A percentile compares a stretch with the other conserved stretches of the same genome.
Conservation (phyloP, 2,797 vertebrate species). For the Melopsittacus undulatus region DNA sequence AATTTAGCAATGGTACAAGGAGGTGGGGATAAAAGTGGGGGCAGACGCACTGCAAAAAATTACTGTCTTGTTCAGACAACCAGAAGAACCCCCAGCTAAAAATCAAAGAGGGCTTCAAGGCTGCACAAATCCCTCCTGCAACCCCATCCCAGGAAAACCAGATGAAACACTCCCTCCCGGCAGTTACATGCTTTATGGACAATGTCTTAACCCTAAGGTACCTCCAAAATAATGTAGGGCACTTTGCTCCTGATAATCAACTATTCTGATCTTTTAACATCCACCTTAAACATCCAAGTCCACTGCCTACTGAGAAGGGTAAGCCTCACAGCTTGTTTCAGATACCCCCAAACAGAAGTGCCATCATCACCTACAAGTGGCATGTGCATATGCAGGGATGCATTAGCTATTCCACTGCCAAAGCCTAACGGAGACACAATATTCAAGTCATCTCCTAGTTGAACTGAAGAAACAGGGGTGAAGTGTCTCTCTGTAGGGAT, state of each 20-base stretch:
- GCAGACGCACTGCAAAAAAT: background rate
- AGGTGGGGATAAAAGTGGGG: background rate
- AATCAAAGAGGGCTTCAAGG: background rate
- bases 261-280: background rate
- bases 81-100: fast-evolving
- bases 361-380: background rate
- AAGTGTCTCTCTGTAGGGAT: background rate
- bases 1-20: background rate
- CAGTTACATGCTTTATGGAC: background rate
- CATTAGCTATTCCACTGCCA: background rate
- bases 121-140: background rate
- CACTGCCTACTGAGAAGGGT: no score
- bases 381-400: fast-evolving
- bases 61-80: background rate
- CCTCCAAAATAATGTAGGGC: background rate
- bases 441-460: background rate
- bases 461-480: background rate
- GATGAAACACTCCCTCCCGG: background rate
- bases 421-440: background rate
- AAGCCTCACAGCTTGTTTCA: background rate
- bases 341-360: background rate
- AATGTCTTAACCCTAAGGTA: background rate
- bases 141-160: background rate
- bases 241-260: background rate
- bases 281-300: background rate